Base-by-base conservation (phyloP, 2,888 invertebrate genomes). In the Nymphalis c-album region DNA sequence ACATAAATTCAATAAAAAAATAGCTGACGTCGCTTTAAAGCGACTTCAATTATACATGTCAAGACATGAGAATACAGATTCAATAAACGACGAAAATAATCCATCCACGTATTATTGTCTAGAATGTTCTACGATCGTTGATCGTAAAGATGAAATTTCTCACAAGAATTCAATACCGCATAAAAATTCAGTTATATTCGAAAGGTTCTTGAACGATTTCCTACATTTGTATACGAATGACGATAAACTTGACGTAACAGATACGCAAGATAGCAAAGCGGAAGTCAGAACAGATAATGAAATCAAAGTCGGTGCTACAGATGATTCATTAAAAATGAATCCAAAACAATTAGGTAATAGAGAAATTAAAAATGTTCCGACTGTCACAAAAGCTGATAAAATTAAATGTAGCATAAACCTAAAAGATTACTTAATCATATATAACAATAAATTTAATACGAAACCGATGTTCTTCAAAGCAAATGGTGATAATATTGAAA, bases 51-150 rank as follows among this genome's bases (percentile, higher is more conserved):
- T 75, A 17, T 75, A 82, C 26, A 71, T 80, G 6, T 60, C 46
- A 16, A 45, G 26, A 22, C 26, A 68, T 13, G 47, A 47, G 20
- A 53, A 17, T 60, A 57, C 22, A 6, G 22, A 13, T 17, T n/a
- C 16, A 0, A 53, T 57, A 60, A 16, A 40, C 35, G 51, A 66
- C 13, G 60, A 71, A 51, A 53, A 51, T 1, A 47, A 70, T 16
- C 16, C 48, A 6, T 63, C 71, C n/a, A 72, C 51, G 7, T 76
- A 79, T 65, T 82, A 76, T 60, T 83, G 83, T 71, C 73, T 73
- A 6, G 61, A 75, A 3, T 83, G 83, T 63, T 64, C 73, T 8
- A 13, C 59, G 3, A 62, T 72, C 5, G 69, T 81, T 0, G 62
- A 69, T 26, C 40, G 20, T 1, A 62, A 48, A 16, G 71, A 80